Evolutionary conservation across 1,140 invertebrate genomes (phyloP), one percentile per base, ranked within the genome.

Genomic region (Teleogryllus occipitalis): DNA sequence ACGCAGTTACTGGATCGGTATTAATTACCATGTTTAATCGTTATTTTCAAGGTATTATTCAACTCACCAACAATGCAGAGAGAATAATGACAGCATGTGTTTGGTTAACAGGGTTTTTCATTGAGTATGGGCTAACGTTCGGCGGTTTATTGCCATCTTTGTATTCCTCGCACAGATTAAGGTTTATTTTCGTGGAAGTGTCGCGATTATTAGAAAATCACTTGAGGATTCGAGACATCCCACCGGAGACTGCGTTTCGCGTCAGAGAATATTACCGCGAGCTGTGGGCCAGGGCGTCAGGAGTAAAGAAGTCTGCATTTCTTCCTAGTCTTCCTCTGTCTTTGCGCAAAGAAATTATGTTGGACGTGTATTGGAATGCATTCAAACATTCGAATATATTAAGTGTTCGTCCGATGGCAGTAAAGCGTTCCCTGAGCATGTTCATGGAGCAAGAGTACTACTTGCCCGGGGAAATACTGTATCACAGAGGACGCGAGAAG

Each of bases 401-500:
- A 7, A 65, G 54, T 7, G 54, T 18, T 65, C 54, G 54, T 18
- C 54, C 54, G 10, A 65, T 18, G 10, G 54, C 54, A 65, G 54
- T 65, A 0, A 65, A 65, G 54, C 54, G 54, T 65, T 65, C 54
- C 18, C 10, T 65, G 10, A 65, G 54, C 18, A 65, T 65, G 54
- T 14, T 14, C 10, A 87, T 87, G 84, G 83, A 80, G 47, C 86
- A 87, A 46, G 86, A 87, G 80, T 76, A 87, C 8, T 87, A 83
- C 76, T 80, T 87, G 15, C 83, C 83, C 22, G 86, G 86, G 5
- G 85, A 87, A 78, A 79, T 83, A 21, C 82, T 87, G 18, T 87
- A 86, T 85, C 85, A 82, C 49, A 85, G 87, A 48, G 85, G 84
- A 3, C 85, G 86, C 7, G 84, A 86, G 15, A 87, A 87, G 79